Percentiles rank a stretch among this genome's conserved stretches.
phyloP scores from a whole-genome alignment of 1,140 invertebrate genomes.

The Bombus waltoni region DNA sequence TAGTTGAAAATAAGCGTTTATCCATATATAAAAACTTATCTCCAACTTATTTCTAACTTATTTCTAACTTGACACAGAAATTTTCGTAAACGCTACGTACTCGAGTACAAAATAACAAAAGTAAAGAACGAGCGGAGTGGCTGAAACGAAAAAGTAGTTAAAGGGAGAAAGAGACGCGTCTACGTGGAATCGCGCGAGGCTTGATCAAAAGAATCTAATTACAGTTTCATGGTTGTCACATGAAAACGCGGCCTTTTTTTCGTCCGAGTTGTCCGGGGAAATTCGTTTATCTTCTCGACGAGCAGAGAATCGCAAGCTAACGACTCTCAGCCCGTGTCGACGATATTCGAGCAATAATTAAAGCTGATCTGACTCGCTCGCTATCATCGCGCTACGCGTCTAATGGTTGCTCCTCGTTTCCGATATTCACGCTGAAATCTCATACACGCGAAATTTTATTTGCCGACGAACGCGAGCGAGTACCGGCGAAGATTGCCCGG shows the following conservation, averaged over 20 bases:
- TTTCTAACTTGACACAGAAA: neutral
- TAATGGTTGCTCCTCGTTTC: no score
- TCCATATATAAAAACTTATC: no score
- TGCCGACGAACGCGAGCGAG: neutral
- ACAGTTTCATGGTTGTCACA: neutral
- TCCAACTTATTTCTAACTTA: neutral
- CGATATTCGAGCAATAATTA: slow-evolving; percentile 24
- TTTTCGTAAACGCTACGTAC: no score
- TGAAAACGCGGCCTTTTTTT: neutral
- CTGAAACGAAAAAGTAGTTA: neutral
- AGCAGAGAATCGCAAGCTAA: neutral
- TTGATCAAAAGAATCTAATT: neutral
- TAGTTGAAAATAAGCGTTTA: no score
- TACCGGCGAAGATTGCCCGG: neutral
- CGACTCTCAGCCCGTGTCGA: neutral
- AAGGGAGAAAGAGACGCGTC: neutral
- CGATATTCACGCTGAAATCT: neutral
- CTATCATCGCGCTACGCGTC: neutral
- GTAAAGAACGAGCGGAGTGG: neutral
- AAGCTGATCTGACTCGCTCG: neutral
- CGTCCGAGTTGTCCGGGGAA: neutral
- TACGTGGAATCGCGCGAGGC: neutral
- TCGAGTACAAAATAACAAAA: neutral
- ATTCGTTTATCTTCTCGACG: neutral
- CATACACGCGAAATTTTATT: neutral